Evolutionary conservation across 1,140 invertebrate genomes (phyloP).

Genomic region (Calliphora vicina): DNA sequence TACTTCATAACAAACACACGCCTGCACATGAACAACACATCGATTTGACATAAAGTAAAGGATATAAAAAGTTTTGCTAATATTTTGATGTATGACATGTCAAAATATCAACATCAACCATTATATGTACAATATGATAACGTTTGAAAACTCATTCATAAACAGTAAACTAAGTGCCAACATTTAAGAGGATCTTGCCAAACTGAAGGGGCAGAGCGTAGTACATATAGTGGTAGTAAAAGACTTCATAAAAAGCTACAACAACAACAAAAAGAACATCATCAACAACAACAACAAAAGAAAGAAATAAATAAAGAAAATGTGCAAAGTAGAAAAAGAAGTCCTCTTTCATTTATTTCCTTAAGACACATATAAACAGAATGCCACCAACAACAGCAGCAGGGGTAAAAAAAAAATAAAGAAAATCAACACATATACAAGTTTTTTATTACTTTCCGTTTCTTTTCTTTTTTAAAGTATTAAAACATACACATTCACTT

Average conservation of each 20-base stretch:
- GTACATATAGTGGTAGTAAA: neutral
- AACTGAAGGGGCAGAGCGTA: neutral
- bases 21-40: neutral
- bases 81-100: constrained; percentile 34
- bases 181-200: neutral
- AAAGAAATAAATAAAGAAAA: neutral
- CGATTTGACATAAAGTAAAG: neutral
- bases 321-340: neutral
- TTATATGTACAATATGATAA: constrained; percentile 22
- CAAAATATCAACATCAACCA: constrained; percentile 29
- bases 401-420: neutral
- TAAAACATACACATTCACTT: neutral
- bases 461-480: neutral
- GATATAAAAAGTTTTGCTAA: constrained; percentile 23
- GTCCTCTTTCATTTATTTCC: neutral
- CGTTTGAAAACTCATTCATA: neutral
- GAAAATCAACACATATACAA: neutral
- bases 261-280: neutral
- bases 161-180: neutral
- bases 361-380: neutral
- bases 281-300: no score
- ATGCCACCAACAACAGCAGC: neutral
- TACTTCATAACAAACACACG: neutral
- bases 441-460: constrained; percentile 7
- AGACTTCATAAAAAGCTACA: neutral